phyloP scores from a whole-genome alignment of 2,113 vertebrate genomes.

The Apodemus sylvaticus region DNA sequence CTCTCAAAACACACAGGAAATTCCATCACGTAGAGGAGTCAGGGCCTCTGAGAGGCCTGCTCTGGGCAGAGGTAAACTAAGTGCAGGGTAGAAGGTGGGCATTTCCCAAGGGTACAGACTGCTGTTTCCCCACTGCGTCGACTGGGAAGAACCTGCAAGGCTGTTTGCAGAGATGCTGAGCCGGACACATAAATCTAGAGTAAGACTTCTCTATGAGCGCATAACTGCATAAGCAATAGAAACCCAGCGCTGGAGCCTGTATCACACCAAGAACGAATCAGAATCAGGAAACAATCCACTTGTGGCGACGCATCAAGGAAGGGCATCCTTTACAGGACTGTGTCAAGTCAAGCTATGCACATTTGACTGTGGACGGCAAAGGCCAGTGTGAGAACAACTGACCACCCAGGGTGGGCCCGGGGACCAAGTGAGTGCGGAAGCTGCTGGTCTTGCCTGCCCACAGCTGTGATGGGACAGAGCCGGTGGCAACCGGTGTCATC shows the following conservation, averaged over 20 bases:
- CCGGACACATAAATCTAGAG: not conserved
- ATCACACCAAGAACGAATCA: not conserved
- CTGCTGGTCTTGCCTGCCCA: fast-evolving
- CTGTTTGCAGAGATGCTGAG: not conserved
- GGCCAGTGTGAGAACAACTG: not conserved
- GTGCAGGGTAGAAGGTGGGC: not conserved
- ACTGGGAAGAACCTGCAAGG: not conserved
- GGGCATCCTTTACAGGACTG: not conserved
- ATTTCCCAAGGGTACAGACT: not conserved
- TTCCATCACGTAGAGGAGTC: not conserved
- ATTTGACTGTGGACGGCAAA: not conserved
- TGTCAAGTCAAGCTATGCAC: not conserved
- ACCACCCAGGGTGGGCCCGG: not conserved
- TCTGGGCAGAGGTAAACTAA: not conserved
- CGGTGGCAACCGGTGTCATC: not conserved
- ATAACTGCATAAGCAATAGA: not conserved
- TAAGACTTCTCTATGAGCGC: not conserved
- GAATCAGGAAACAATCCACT: not conserved
- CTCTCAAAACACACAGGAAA: not conserved
- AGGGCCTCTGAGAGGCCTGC: not conserved
- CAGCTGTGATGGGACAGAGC: too few species aligned
- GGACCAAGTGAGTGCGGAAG: not conserved
- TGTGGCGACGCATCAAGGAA: not conserved
- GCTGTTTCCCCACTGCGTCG: not conserved
- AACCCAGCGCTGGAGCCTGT: not conserved